Percentiles rank a stretch among this genome's conserved stretches.
Evolutionary conservation across 2,888 invertebrate species (phyloP).

Genomic region (Fragum sueziense): DNA sequence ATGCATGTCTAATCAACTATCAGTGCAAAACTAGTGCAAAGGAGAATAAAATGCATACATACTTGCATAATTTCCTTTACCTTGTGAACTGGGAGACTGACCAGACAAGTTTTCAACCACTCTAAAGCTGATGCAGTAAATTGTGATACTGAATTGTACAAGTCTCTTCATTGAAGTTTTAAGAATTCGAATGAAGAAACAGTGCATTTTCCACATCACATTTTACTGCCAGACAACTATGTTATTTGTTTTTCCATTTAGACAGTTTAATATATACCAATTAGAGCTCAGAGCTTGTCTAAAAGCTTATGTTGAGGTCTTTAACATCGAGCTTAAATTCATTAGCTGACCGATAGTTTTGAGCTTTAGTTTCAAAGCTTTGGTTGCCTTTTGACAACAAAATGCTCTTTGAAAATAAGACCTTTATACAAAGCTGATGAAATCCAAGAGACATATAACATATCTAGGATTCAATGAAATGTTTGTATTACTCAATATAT

Average conservation of each 20-base stretch:
- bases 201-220: no score
- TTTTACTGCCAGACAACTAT: not conserved
- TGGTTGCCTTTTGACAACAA: no score
- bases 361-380: not conserved
- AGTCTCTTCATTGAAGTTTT: not conserved
- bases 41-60: no score
- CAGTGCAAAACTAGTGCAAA: no score
- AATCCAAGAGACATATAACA: not conserved
- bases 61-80: no score
- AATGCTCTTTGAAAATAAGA: not conserved
- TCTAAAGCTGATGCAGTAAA: no score
- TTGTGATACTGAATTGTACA: not conserved
- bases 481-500: no score
- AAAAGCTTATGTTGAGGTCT: conserved; percentile 25
- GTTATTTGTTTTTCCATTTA: conserved; percentile 44
- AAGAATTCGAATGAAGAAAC: no score
- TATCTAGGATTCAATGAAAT: not conserved
- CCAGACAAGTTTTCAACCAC: no score
- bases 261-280: conserved; percentile 29
- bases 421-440: not conserved
- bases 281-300: conserved; percentile 48
- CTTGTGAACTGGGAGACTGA: no score
- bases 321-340: not conserved
- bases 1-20: not conserved
- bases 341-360: not conserved